Percentiles rank a stretch among this genome's conserved stretches.
Conservation (phyloP, 2,888 invertebrate species). For the Drosophila buzzatii region DNA sequence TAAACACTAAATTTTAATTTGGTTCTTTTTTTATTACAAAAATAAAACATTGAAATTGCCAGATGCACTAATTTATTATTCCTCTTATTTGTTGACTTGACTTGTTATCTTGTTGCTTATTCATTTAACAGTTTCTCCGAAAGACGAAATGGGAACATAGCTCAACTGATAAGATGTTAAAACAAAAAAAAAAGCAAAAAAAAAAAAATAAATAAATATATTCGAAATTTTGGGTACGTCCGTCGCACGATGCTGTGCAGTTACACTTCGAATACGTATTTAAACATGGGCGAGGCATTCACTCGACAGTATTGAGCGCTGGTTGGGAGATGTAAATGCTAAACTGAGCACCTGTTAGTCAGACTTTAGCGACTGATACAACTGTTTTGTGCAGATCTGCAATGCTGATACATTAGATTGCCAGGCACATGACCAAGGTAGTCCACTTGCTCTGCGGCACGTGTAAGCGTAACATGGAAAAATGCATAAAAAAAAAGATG, state of each 20-base stretch:
- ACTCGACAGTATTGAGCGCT: constrained; percentile 18
- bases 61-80: not conserved
- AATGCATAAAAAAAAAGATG: constrained; percentile 18
- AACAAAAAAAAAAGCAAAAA: not conserved
- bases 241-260: constrained; percentile 14
- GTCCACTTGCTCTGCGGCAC: constrained; percentile 57
- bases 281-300: constrained; percentile 49
- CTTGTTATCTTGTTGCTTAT: not conserved
- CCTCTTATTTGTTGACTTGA: not conserved
- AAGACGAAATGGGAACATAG: constrained; percentile 11
- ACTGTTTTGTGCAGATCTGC: constrained; percentile 29
- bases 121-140: constrained; percentile 1
- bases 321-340: constrained; percentile 17
- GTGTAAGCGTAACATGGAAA: constrained; percentile 52
- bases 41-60: not conserved
- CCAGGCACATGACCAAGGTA: not conserved
- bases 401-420: constrained; percentile 26
- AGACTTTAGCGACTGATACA: not conserved
- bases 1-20: too few species aligned
- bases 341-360: constrained; percentile 50
- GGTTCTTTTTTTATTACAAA: too few species aligned
- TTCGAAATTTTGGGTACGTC: not conserved
- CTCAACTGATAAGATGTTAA: constrained; percentile 6
- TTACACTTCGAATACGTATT: constrained; percentile 17
- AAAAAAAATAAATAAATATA: not conserved